Conservation (phyloP, 2,797 vertebrate species). For the Malurus leucopterus region DNA sequence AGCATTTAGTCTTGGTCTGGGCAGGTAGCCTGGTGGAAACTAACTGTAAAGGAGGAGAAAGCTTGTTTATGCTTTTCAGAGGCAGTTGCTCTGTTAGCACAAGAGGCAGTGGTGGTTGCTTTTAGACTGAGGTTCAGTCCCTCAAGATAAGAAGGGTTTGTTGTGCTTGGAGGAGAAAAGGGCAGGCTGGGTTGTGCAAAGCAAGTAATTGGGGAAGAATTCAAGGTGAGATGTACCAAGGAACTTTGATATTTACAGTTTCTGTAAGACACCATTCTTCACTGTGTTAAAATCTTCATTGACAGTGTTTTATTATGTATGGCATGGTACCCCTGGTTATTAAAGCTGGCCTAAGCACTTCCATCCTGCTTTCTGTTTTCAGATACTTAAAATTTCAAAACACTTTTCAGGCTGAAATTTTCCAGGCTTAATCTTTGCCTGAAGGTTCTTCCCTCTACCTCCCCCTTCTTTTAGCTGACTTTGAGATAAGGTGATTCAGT, state of each 20-base stretch:
- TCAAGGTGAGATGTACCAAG: not conserved
- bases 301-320: not conserved
- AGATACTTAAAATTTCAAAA: conserved; percentile 45
- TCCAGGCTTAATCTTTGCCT: conserved; percentile 58
- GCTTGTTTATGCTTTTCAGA: not conserved
- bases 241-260: not conserved
- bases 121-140: not conserved
- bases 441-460: conserved; percentile 40
- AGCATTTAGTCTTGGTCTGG: not conserved
- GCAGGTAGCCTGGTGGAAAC: not conserved
- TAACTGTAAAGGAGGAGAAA: not conserved
- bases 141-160: not conserved
- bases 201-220: not conserved
- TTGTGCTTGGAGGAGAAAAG: not conserved
- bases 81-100: not conserved
- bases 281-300: not conserved
- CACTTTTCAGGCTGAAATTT: conserved; percentile 44
- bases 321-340: not conserved
- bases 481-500: conserved; percentile 43
- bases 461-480: conserved; percentile 20
- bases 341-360: conserved; percentile 17
- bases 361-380: conserved; percentile 41
- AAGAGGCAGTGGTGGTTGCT: not conserved
- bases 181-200: not conserved
- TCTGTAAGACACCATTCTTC: not conserved